phyloP scores from a whole-genome alignment of 2,888 invertebrate genomes.

The Frankliniella intonsa region DNA sequence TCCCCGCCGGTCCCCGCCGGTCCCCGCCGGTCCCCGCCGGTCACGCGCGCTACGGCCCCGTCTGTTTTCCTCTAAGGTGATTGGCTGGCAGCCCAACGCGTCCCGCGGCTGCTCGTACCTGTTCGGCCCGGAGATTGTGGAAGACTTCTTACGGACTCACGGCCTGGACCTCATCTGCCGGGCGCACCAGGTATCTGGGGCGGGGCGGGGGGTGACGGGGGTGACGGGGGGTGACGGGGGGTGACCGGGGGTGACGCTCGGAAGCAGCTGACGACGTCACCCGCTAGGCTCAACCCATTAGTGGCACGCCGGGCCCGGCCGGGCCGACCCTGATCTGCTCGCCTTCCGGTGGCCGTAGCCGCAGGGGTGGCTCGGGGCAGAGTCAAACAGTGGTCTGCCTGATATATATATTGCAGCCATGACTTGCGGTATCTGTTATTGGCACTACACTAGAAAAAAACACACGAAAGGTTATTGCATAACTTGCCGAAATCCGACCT shows the following conservation, averaged over 20 bases:
- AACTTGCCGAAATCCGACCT: too few species aligned
- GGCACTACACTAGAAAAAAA: too few species aligned
- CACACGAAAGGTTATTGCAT: too few species aligned
- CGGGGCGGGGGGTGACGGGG: background rate
- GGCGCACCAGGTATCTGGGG: slow-evolving; percentile 54
- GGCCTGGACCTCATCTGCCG: slow-evolving; percentile 61
- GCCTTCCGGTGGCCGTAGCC: too few species aligned
- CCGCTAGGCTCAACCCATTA: background rate
- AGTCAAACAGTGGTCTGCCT: too few species aligned
- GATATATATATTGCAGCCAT: too few species aligned
- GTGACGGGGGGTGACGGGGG: background rate
- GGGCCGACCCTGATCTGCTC: background rate
- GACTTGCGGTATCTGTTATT: too few species aligned
- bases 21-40: too few species aligned
- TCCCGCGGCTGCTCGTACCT: slow-evolving; percentile 61
- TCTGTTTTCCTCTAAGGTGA: slow-evolving; percentile 42
- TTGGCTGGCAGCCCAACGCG: slow-evolving; percentile 59
- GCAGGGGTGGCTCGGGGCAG: too few species aligned
- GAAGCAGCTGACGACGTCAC: background rate
- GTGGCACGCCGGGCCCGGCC: background rate
- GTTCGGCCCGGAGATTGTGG: slow-evolving; percentile 60
- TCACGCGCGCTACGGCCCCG: too few species aligned
- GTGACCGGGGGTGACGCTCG: background rate
- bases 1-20: too few species aligned
- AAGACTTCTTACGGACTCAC: slow-evolving; percentile 60